A percentile compares a stretch with the other conserved stretches of the same genome.
These are phyloP conservation scores for Thalassophryne amazonica DNA, from an alignment of 2,797 vertebrate species.

Conservation along the genomic window DNA sequence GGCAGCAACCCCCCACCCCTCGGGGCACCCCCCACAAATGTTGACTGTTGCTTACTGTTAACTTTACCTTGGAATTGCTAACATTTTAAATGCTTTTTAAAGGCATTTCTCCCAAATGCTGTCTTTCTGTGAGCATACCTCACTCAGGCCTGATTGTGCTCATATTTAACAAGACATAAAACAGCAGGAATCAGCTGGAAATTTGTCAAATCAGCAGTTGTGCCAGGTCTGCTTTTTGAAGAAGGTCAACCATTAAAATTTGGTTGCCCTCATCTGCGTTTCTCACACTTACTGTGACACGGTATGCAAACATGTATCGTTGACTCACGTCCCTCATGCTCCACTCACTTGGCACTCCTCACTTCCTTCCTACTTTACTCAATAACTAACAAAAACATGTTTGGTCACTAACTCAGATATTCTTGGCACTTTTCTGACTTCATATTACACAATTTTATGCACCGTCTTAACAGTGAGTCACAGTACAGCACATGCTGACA, in stretches of 20 bases:
- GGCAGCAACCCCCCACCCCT: too few relatives aligned
- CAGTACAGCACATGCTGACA: slow-evolving; percentile 35
- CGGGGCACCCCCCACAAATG: too few relatives aligned
- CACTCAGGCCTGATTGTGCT: too few relatives aligned
- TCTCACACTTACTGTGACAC: slow-evolving; percentile 40
- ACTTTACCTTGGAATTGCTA: too few relatives aligned
- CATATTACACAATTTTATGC: slow-evolving; percentile 8
- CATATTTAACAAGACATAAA: too few relatives aligned
- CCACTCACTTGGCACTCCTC: neutral
- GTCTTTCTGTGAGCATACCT: too few relatives aligned
- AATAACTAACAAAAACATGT: slow-evolving; percentile 5
- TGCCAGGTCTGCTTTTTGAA: neutral
- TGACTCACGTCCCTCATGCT: slow-evolving; percentile 48
- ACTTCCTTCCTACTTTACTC: slow-evolving; percentile 41
- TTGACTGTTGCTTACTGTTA: too few relatives aligned
- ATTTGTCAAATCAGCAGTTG: too few relatives aligned
- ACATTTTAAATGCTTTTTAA: too few relatives aligned
- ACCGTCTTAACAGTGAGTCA: slow-evolving; percentile 16
- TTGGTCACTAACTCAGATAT: neutral
- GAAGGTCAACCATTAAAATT: slow-evolving; percentile 12
- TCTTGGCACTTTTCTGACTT: neutral
- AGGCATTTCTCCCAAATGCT: too few relatives aligned
- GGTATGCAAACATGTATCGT: slow-evolving; percentile 34
- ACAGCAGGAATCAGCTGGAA: too few relatives aligned
- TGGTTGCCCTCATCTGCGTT: neutral